Base-by-base conservation (phyloP, 1,140 invertebrate species). In the Musca vetustissima region DNA sequence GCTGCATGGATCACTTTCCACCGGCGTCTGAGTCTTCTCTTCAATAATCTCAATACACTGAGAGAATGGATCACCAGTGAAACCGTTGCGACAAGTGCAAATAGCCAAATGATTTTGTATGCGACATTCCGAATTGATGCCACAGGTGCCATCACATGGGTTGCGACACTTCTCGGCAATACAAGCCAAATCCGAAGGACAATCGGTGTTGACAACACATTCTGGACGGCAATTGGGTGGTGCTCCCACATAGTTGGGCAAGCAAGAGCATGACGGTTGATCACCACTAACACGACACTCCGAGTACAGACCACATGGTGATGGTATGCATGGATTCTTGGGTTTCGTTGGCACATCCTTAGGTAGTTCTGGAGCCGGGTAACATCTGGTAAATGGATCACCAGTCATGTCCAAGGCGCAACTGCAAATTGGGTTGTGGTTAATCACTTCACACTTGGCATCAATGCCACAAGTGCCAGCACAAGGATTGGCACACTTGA, bases 61-160 rank as follows among this genome's bases (percentile, higher is more conserved):
- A 15, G 87, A 88, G 76, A 92, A 92, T 66, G 91, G 90, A 87
- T 93, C 90, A 36, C 91, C 91, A 1, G 87, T 89, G 68, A 84
- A 90, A 68, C 86, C 86, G 24, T 76, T 73, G 19, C 87, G 84
- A 78, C 92, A 94, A 64, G 86, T 90, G 76, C 92, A 93, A 11
- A 90, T 86, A 0, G 91, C 89, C 70, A 89, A 88, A 70, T 93
- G 91, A 78, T 91, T 92, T 50, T 90, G 88, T 6, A 93, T 90
- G 68, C 89, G 84, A 72, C 93, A 94, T 68, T 89, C 87, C 1
- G 92, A 90, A 66, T 89, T 89, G 13, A 90, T 81, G 47, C 91
- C 92, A 82, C 93, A 95, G 1, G 91, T 91, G 57, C 91, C 91
- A 17, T 88, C 87, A 75, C 92, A 94, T 14, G 92, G 91, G 85